Base-by-base conservation (phyloP, 2,113 vertebrate species). In the Gila orcuttii region DNA sequence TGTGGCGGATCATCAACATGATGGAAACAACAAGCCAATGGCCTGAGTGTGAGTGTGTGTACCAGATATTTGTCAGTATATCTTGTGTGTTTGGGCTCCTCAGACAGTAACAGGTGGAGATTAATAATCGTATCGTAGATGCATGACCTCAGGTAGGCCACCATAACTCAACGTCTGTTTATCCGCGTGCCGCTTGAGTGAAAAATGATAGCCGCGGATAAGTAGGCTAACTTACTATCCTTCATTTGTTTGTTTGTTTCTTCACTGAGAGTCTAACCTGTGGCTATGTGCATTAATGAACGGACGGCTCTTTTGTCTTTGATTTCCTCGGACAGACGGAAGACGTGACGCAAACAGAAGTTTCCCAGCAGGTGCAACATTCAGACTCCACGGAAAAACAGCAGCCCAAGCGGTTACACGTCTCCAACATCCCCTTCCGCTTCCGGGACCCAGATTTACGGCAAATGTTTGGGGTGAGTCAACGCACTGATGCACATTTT, bases 401-500 rank as follows among this genome's bases (percentile, higher is more conserved):
- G 93, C 98, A 97, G 92, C 97, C 97, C 92, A 99, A 99, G 92
- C 90, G 98, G 93, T 95, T 99, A 91, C 98, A 99, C 17, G 97
- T 99, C 92, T 99, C 98, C 94, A 99, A 99, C 95, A 99, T 99
- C 94, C 98, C 98, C 93, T 99, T 99, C 94, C 97, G 98, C 90
- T 99, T 99, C 96, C 96, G 98, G 89, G 98, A 99, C 94, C 97
- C 98, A 0, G 98, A 99, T 93, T 95, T 99, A 86, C 95, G 97
- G 94, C 97, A 99, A 95, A 98, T 99, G 97, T 99, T 99, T 31
- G 95, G 95, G 93, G 95, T 95, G 91, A 94, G 94, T 90, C 45
- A 15, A 8, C 17, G 42, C 23, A 15, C 68, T 12, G 5, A 39
- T 11, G 21, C 36, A 71, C 36, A 1, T 6, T 69, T 69, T 68